phyloP scores from a whole-genome alignment of 1,140 invertebrate species.

The Diploscapter pachys region DNA sequence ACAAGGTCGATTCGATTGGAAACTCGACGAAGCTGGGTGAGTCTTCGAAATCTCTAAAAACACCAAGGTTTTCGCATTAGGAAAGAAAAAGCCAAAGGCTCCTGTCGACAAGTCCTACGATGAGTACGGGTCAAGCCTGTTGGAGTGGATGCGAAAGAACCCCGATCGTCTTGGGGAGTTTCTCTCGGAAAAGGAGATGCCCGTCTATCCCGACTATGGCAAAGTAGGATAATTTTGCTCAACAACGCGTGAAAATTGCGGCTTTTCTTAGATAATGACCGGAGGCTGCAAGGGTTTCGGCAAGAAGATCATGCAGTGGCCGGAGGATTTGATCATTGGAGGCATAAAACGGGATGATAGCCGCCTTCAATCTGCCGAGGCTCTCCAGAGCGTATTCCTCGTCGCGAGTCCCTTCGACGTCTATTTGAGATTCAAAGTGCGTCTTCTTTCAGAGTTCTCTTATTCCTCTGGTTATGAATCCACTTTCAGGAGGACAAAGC shows the following conservation, averaged over 20 bases:
- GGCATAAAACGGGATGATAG: conserved; percentile 67
- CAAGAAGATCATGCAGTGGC: conserved; percentile 96
- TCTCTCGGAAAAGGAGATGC: conserved; percentile 48
- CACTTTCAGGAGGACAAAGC: conserved; percentile 34
- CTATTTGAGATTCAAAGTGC: conserved; percentile 45
- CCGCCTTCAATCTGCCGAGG: conserved; percentile 58
- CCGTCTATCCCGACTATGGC: conserved; percentile 74
- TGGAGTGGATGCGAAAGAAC: conserved; percentile 53
- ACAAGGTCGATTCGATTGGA: conserved; percentile 24
- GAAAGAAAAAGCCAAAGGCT: conserved; percentile 18
- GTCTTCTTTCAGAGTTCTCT: not conserved
- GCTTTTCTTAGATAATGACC: conserved; percentile 69
- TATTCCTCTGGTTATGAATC: not conserved
- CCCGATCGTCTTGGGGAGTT: conserved; percentile 39
- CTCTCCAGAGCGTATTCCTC: conserved; percentile 87
- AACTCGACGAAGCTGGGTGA: conserved; percentile 3
- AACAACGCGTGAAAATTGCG: not conserved
- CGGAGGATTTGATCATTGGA: conserved; percentile 89
- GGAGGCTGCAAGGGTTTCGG: conserved; percentile 96
- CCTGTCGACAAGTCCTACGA: conserved; percentile 42
- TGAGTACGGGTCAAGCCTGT: conserved; percentile 45
- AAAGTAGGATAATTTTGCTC: conserved; percentile 57
- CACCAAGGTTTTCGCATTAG: not conserved
- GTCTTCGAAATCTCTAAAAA: conserved; percentile 23
- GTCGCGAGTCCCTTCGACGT: conserved; percentile 62